Conservation (phyloP, 2,113 vertebrate species). For the Cyprinodon variegatus region DNA sequence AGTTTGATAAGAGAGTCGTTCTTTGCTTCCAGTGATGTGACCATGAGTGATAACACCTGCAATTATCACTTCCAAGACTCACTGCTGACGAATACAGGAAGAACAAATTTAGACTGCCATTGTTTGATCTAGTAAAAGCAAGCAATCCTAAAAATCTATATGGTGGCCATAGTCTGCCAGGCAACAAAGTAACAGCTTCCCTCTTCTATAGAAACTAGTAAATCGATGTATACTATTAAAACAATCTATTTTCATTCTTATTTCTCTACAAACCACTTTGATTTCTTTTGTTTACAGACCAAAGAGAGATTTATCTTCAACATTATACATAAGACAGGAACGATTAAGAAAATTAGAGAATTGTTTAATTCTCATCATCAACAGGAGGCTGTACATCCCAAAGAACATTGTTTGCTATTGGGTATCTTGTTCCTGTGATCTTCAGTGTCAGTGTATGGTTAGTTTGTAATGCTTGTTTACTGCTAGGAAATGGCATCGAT, state of each 20-base stretch:
- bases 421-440: background rate
- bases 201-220: background rate
- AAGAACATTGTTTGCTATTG: background rate
- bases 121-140: conserved; percentile 29
- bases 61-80: conserved; percentile 44
- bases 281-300: background rate
- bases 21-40: conserved; percentile 37
- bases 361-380: background rate
- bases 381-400: background rate
- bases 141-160: conserved; percentile 25
- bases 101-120: conserved; percentile 17
- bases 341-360: conserved; percentile 2
- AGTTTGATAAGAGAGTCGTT: conserved; percentile 53
- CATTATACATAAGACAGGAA: conserved; percentile 30
- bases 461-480: conserved; percentile 15
- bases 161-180: conserved; percentile 17
- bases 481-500: conserved; percentile 43
- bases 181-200: conserved; percentile 18
- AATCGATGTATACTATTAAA: conserved; percentile 26
- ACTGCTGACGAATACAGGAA: conserved; percentile 16
- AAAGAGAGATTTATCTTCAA: conserved; percentile 33
- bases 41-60: conserved; percentile 61
- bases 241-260: conserved; percentile 47
- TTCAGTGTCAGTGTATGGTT: background rate
- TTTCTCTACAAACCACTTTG: conserved; percentile 6